These are phyloP conservation scores for Phania funesta DNA, from an alignment of 2,888 invertebrate species.

Conservation along the genomic window DNA sequence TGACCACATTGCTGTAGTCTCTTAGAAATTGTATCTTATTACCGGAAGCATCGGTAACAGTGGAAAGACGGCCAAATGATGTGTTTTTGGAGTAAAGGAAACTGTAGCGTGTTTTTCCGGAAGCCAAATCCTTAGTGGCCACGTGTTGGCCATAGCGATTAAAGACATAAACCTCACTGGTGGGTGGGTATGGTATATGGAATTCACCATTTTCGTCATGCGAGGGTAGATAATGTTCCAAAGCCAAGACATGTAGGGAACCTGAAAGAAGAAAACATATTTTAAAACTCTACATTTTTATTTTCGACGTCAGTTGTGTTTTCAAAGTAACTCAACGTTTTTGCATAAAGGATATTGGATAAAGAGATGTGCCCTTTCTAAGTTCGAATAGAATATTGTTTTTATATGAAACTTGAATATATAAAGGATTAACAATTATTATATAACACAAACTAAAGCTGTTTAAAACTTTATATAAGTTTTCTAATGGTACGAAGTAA, in stretches of 20 bases:
- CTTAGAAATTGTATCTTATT: slow-evolving; percentile 94
- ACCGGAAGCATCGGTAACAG: slow-evolving; percentile 96
- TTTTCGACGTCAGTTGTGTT: too few species aligned
- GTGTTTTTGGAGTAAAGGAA: slow-evolving; percentile 98
- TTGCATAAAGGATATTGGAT: too few species aligned
- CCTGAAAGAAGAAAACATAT: slow-evolving; percentile 80
- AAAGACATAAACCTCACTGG: slow-evolving; percentile 96
- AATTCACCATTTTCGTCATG: slow-evolving; percentile 95
- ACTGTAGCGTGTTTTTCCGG: slow-evolving; percentile 96
- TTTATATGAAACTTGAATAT: too few species aligned
- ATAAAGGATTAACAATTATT: too few species aligned
- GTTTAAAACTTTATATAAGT: too few species aligned
- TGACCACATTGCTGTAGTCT: slow-evolving; percentile 95
- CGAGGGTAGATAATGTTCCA: slow-evolving; percentile 92
- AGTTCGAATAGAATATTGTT: too few species aligned
- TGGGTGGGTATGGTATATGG: slow-evolving; percentile 95
- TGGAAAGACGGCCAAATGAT: slow-evolving; percentile 95
- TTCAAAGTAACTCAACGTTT: too few species aligned
- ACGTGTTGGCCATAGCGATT: slow-evolving; percentile 98
- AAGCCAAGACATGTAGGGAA: slow-evolving; percentile 89
- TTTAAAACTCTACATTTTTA: not conserved
- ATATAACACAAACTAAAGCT: too few species aligned
- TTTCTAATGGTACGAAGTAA: too few species aligned
- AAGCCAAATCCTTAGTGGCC: slow-evolving; percentile 95
- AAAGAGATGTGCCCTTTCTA: too few species aligned